phyloP scores from a whole-genome alignment of 1,140 invertebrate species.

The Temnothorax longispinosus region DNA sequence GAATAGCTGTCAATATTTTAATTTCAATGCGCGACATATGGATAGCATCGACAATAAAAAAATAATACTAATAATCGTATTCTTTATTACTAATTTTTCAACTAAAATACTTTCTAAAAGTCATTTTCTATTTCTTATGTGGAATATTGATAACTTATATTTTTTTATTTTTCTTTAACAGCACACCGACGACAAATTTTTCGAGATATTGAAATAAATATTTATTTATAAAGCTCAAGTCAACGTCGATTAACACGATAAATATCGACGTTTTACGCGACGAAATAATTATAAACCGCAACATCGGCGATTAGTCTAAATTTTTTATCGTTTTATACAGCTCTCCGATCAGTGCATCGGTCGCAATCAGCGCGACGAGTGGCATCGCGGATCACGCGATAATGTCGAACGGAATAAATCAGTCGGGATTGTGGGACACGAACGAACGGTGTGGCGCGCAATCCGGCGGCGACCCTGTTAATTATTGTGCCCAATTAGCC shows the following conservation, averaged over 20 bases:
- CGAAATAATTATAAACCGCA: slow-evolving; percentile 17
- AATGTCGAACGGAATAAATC: slow-evolving; percentile 58
- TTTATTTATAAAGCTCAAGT: not conserved
- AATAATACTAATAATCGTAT: not conserved
- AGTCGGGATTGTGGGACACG: slow-evolving; percentile 57
- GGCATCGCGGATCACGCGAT: slow-evolving; percentile 47
- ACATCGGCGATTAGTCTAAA: slow-evolving; percentile 9
- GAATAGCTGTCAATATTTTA: slow-evolving; percentile 29
- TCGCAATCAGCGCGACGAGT: slow-evolving; percentile 40
- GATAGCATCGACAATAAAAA: not conserved
- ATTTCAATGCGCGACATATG: not conserved
- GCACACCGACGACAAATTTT: not conserved
- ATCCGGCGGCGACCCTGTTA: slow-evolving; percentile 77
- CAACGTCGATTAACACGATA: not conserved
- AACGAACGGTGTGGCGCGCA: slow-evolving; percentile 39
- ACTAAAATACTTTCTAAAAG: not conserved
- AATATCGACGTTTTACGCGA: not conserved
- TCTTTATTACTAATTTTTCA: not conserved
- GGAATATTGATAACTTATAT: not conserved
- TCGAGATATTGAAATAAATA: not conserved
- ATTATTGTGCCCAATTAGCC: slow-evolving; percentile 82
- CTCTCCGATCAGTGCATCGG: not conserved
- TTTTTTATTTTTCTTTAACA: not conserved
- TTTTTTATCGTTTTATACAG: slow-evolving; percentile 1
- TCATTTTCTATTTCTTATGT: not conserved